phyloP scores from a whole-genome alignment of 2,888 invertebrate genomes.

The Phengaris arion region DNA sequence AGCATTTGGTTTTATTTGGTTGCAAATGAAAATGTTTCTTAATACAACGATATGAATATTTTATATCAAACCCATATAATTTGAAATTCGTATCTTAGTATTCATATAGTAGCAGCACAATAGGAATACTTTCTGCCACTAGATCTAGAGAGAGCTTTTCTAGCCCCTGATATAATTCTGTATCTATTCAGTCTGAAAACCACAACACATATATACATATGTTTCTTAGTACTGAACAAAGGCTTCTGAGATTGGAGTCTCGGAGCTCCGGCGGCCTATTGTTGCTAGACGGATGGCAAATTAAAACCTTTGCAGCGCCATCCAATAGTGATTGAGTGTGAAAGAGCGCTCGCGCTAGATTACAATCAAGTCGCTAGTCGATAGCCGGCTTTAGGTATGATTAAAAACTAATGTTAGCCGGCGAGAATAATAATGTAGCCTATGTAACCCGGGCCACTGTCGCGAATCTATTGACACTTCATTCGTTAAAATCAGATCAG shows the following conservation, averaged over 20 bases:
- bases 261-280: conserved; percentile 46
- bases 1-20: too few relatives aligned
- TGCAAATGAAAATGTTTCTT: too few relatives aligned
- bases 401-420: conserved; percentile 32
- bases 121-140: not conserved
- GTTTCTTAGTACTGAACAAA: conserved; percentile 24
- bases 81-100: too few relatives aligned
- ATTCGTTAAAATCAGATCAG: too few relatives aligned
- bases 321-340: conserved; percentile 70
- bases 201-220: not conserved
- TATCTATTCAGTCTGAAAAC: conserved; percentile 4
- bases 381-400: conserved; percentile 46
- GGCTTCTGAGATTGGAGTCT: conserved; percentile 38
- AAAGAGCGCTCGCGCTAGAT: conserved; percentile 64
- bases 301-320: conserved; percentile 56
- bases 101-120: too few relatives aligned
- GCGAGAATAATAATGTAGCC: not conserved
- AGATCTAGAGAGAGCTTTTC: not conserved
- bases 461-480: too few relatives aligned
- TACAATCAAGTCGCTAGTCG: conserved; percentile 52
- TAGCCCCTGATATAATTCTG: not conserved
- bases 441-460: too few relatives aligned
- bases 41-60: too few relatives aligned
- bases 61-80: too few relatives aligned
- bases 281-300: conserved; percentile 70